phyloP scores from a whole-genome alignment of 2,888 invertebrate genomes.

The Melanophora roralis region DNA sequence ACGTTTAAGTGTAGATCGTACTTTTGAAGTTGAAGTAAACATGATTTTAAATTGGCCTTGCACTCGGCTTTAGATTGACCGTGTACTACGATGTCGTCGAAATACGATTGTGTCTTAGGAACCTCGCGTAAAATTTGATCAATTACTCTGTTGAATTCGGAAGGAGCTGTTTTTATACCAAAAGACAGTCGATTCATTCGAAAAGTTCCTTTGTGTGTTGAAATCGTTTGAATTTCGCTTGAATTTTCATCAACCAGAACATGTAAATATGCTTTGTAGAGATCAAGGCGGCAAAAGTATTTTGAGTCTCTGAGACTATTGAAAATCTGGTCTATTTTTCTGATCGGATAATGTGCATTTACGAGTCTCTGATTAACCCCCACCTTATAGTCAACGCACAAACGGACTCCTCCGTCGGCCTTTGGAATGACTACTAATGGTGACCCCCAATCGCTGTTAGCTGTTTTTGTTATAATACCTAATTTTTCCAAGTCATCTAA shows the following conservation, averaged over 20 bases:
- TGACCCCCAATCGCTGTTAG: neutral
- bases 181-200: conserved; percentile 14
- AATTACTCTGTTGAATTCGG: conserved; percentile 1
- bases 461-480: neutral
- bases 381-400: conserved; percentile 22
- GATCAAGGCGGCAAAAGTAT: conserved; percentile 42
- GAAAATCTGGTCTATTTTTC: conserved; percentile 37
- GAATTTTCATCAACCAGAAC: neutral
- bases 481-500: neutral
- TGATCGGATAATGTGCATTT: neutral
- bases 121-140: conserved; percentile 51
- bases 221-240: conserved; percentile 12
- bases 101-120: conserved; percentile 50
- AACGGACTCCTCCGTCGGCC: neutral
- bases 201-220: conserved; percentile 10
- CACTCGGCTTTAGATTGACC: conserved; percentile 40
- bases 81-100: conserved; percentile 59
- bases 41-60: too few species aligned
- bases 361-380: conserved; percentile 13
- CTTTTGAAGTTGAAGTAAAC: conserved; percentile 27
- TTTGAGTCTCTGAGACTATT: conserved; percentile 28
- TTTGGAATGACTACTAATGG: conserved; percentile 12
- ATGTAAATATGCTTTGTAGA: conserved; percentile 45
- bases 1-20: conserved; percentile 51
- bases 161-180: conserved; percentile 34